Conservation (phyloP, 2,888 invertebrate species). For the Erannis defoliaria region DNA sequence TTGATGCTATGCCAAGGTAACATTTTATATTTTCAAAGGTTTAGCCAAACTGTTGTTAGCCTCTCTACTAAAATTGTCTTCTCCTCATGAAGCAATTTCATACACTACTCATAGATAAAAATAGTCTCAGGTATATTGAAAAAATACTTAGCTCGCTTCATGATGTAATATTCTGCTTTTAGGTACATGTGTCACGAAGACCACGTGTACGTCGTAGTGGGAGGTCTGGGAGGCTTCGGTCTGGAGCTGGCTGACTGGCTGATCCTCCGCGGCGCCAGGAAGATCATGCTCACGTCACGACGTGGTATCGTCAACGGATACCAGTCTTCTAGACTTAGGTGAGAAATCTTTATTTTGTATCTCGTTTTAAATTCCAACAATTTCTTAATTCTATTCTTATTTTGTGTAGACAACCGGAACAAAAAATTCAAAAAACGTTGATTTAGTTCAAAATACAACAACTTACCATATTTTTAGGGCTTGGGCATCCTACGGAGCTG, state of each 20-base stretch:
- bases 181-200: constrained; percentile 85
- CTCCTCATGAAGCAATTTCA: not conserved
- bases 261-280: constrained; percentile 92
- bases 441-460: not conserved
- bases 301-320: constrained; percentile 93
- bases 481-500: constrained; percentile 91
- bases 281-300: constrained; percentile 93
- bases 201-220: constrained; percentile 87
- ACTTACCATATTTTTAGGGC: constrained; percentile 68
- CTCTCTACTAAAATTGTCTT: not conserved
- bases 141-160: not conserved
- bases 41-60: not conserved
- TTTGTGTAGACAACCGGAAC: too few relatives aligned
- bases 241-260: constrained; percentile 96
- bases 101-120: not conserved
- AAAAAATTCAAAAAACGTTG: too few relatives aligned
- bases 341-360: constrained; percentile 39
- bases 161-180: constrained; percentile 7
- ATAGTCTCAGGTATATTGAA: not conserved
- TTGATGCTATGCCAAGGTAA: constrained; percentile 78
- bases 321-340: constrained; percentile 91
- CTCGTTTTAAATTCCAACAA: too few relatives aligned
- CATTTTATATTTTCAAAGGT: not conserved
- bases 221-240: constrained; percentile 97
- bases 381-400: too few relatives aligned